Evolutionary conservation across 1,140 invertebrate species (phyloP).

Genomic region (Pseudobourletiella spinata): DNA sequence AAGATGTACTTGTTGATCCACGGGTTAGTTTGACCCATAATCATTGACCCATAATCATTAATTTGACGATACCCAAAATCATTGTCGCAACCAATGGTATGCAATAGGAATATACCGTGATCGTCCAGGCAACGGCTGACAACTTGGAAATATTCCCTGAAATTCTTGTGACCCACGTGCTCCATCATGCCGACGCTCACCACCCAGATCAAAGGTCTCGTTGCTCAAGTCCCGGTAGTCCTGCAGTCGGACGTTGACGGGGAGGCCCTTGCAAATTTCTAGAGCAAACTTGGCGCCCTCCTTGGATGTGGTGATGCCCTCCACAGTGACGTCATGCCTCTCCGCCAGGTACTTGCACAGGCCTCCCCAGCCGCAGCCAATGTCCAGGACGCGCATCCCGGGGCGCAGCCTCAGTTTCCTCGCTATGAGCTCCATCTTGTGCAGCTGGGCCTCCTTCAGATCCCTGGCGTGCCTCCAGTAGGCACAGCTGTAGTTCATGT

Average conservation of each 20-base stretch:
- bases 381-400: too few relatives aligned
- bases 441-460: too few relatives aligned
- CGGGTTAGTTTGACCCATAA: too few relatives aligned
- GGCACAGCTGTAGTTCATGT: too few relatives aligned
- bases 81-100: conserved; percentile 8
- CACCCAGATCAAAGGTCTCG: conserved; percentile 19
- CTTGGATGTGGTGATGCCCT: conserved; percentile 26
- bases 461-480: too few relatives aligned
- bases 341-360: conserved; percentile 33
- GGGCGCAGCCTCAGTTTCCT: conserved; percentile 15
- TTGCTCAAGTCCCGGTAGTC: conserved; percentile 14
- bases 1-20: conserved; percentile 18
- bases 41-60: background rate
- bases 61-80: background rate
- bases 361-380: too few relatives aligned
- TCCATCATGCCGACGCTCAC: conserved; percentile 23
- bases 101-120: conserved; percentile 21
- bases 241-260: conserved; percentile 20
- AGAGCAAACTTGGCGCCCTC: conserved; percentile 20
- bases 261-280: conserved; percentile 16
- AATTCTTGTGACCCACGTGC: conserved; percentile 23
- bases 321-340: conserved; percentile 24
- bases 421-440: too few relatives aligned
- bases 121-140: conserved; percentile 13
- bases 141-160: conserved; percentile 11